Evolutionary conservation across 92 coral and sea anemone species (phyloP).

Genomic region (Actinernus sp.): DNA sequence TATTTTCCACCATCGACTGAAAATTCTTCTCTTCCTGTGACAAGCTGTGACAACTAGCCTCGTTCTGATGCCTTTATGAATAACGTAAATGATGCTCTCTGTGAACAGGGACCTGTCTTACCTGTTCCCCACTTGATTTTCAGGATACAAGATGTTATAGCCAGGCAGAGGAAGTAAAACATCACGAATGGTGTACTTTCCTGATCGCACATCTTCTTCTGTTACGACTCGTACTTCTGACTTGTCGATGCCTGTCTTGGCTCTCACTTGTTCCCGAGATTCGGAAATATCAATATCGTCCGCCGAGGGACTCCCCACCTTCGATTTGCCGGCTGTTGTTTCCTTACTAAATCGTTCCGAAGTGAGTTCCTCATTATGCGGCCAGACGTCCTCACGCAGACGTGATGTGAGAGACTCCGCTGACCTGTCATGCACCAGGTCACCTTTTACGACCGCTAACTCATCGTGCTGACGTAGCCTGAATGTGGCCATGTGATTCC

Average conservation of each 20-base stretch:
- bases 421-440: conserved; percentile 51
- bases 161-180: conserved; percentile 85
- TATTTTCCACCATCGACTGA: no score
- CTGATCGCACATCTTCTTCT: conserved; percentile 33
- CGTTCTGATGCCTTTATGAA: no score
- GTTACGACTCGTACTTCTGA: conserved; percentile 38
- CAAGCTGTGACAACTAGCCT: no score
- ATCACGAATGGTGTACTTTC: conserved; percentile 57
- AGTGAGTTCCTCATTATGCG: not conserved
- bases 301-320: not conserved
- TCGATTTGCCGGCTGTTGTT: not conserved
- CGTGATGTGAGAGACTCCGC: not conserved
- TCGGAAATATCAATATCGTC: no score
- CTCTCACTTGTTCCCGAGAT: no score
- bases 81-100: no score
- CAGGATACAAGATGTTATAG: conserved; percentile 65
- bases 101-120: no score
- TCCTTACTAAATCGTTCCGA: not conserved
- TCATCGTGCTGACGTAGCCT: conserved; percentile 48
- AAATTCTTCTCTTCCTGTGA: no score
- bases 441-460: conserved; percentile 58
- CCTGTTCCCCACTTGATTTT: conserved; percentile 64
- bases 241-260: conserved; percentile 31
- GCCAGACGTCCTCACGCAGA: not conserved
- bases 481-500: conserved; percentile 80